Base-by-base conservation (phyloP, 30 jellyfish, hydroid and myxozoan genomes). In the Catostylus mosaicus region DNA sequence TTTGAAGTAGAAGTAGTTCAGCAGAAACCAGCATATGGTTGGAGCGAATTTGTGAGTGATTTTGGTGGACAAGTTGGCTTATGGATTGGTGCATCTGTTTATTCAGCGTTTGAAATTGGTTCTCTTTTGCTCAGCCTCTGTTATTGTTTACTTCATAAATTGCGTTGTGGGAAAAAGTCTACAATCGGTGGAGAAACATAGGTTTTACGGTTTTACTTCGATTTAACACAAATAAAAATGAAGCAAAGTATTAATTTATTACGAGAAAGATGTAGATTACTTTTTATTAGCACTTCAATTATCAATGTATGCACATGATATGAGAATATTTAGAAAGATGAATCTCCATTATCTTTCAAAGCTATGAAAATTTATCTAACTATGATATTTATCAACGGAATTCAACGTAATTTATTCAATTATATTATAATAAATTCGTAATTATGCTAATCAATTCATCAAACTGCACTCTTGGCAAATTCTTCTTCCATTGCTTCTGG, bases 41-140 rank as follows among this genome's bases (percentile, higher is more conserved):
- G 48, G 67, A 27, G 31, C 20, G 64, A 19, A 24, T 40, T 82
- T 46, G 33, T 57, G 18, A 14, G 78, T 43, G 88, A 83, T 37
- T 59, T 83, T 20, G 88, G 94, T 7, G 94, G 94, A 7, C 87
- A 40, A 63, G 18, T 70, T 4, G 93, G 93, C 14, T 71, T 82
- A 37, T 82, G 67, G 69, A 12, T 82, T 8, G 93, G 93, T 30
- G 87, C 73, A 24, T 83, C 94, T 24, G 26, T 68, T 3, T 82
- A 30, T 38, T 67, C 87, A 4, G 20, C 38, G 18, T 30, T 82
- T 26, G 87, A 82, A 82, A 20, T 82, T 14, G 10, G 52, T 19
- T 37, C 85, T 12, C 23, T 74, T 0, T 6, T 68, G 2, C 7
- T 31, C 33, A 50, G 63, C 63, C 24, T 50, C 24, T 23, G 14